These are phyloP conservation scores for Lysiphlebus fabarum DNA, from an alignment of 1,140 invertebrate genomes.

Conservation along the genomic window DNA sequence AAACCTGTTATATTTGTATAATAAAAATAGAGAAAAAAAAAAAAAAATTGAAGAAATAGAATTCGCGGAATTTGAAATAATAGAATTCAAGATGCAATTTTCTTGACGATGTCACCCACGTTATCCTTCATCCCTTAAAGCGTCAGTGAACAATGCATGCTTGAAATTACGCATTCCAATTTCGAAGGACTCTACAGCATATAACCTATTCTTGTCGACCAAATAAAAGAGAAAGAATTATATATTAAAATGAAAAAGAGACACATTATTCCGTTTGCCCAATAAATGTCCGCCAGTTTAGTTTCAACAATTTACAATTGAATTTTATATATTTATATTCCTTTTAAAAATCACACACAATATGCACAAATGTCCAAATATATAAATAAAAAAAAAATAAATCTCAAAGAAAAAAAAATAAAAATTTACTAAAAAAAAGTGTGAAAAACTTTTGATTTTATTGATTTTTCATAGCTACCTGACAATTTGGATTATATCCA, in stretches of 20 bases:
- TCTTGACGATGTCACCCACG: constrained; percentile 15
- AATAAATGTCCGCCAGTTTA: constrained; percentile 21
- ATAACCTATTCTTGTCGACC: background rate
- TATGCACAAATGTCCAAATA: no score
- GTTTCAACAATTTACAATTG: no score
- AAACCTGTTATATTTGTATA: background rate
- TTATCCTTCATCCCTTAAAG: constrained; percentile 18
- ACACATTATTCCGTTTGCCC: constrained; percentile 15
- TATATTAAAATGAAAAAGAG: constrained; percentile 1
- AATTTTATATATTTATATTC: no score
- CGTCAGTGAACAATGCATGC: constrained; percentile 18
- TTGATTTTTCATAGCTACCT: no score
- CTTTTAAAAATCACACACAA: no score
- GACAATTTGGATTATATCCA: no score
- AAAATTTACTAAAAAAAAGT: no score
- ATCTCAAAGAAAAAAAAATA: no score
- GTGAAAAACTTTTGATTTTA: no score
- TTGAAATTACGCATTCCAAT: constrained; percentile 29
- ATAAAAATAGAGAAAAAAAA: background rate
- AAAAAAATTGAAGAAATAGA: constrained; percentile 4
- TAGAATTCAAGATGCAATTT: constrained; percentile 22
- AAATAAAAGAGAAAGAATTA: no score
- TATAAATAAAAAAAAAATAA: no score
- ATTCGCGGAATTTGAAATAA: background rate
- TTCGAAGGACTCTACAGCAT: constrained; percentile 12